These are phyloP conservation scores for Belgica antarctica DNA, from an alignment of 2,888 invertebrate genomes.

Conservation along the genomic window DNA sequence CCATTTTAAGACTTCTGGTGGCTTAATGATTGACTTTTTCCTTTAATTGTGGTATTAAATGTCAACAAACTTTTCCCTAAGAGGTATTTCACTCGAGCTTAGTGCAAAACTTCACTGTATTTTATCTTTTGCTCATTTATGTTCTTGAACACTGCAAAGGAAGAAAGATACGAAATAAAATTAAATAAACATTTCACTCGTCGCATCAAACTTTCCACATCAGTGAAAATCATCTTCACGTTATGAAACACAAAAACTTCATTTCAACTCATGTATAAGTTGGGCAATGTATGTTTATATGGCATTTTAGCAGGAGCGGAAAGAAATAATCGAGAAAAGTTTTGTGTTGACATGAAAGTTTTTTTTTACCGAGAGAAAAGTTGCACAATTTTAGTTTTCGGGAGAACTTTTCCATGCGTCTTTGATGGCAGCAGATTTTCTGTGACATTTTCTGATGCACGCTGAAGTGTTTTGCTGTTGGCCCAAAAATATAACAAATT, in stretches of 20 bases:
- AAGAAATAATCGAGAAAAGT: not conserved
- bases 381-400: no score
- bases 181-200: no score
- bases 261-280: not conserved
- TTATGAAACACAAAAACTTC: not conserved
- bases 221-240: not conserved
- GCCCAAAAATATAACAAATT: no score
- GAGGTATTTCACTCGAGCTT: constrained; percentile 13
- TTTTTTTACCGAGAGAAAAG: not conserved
- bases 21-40: constrained; percentile 6
- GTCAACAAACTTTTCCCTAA: not conserved
- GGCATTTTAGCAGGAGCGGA: not conserved
- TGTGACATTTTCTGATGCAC: no score
- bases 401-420: no score
- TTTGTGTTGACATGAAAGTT: constrained; percentile 24
- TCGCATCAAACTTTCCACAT: not conserved
- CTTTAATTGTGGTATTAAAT: not conserved
- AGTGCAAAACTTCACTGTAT: not conserved
- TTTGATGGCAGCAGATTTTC: no score
- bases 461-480: no score
- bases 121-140: not conserved
- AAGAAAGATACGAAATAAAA: not conserved
- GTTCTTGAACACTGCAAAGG: not conserved
- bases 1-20: constrained; percentile 26
- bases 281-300: not conserved